A percentile compares a stretch with the other conserved stretches of the same genome.
phyloP scores from a whole-genome alignment of 2,113 vertebrate genomes.

The Alaudala cheleensis region DNA sequence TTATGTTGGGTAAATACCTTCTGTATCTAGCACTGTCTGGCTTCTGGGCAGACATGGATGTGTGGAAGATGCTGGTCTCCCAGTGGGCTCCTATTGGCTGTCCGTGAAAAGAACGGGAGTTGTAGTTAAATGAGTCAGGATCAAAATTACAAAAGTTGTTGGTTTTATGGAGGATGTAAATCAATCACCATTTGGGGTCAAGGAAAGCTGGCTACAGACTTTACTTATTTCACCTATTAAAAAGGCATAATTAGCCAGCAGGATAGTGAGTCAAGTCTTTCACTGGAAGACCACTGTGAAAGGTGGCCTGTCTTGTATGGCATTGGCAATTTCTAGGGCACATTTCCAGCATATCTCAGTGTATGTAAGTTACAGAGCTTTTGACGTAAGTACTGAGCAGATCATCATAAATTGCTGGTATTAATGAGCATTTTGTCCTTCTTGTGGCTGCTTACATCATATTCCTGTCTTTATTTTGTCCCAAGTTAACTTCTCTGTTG shows the following conservation, averaged over 20 bases:
- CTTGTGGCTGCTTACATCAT: neutral
- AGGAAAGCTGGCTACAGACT: neutral
- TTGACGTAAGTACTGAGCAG: neutral
- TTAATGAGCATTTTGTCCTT: neutral
- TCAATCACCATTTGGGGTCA: accelerated
- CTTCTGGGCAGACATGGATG: neutral
- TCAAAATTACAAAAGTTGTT: neutral
- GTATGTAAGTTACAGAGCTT: neutral
- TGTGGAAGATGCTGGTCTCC: neutral
- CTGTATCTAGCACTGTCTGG: neutral
- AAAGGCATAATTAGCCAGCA: neutral
- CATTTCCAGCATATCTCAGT: neutral
- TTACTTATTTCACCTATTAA: neutral
- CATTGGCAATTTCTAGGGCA: neutral
- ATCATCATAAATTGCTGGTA: neutral
- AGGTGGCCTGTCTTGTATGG: neutral
- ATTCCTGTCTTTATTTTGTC: neutral
- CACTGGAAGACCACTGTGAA: neutral
- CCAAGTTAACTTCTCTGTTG: neutral
- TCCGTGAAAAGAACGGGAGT: neutral
- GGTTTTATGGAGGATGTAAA: neutral
- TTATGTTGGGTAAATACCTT: neutral
- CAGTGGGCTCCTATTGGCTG: neutral
- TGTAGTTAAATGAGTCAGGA: neutral
- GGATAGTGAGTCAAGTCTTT: neutral